These are phyloP conservation scores for Triplophysa siluroides DNA, from an alignment of 2,113 vertebrate species.

Conservation along the genomic window DNA sequence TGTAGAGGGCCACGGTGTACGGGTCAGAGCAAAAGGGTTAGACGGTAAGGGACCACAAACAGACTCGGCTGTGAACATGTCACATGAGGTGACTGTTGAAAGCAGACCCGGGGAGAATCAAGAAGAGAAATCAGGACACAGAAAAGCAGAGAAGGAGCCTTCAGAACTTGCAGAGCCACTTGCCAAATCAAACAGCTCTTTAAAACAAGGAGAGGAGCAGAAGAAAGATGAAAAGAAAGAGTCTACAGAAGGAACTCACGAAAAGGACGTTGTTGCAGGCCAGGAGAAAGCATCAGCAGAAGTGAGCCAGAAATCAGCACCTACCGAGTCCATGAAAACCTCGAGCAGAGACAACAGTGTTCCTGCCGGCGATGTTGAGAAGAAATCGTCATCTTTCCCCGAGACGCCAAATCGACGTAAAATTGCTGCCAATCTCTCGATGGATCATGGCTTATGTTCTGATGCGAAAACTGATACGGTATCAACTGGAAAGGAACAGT, in stretches of 20 bases:
- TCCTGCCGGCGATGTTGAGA: constrained; percentile 49
- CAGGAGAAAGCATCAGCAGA: constrained; percentile 60
- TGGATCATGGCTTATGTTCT: constrained; percentile 42
- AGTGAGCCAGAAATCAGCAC: constrained; percentile 47
- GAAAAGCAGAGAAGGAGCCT: constrained; percentile 49
- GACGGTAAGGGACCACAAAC: constrained; percentile 59
- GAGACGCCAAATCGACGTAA: constrained; percentile 67
- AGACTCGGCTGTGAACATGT: constrained; percentile 66
- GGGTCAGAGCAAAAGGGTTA: constrained; percentile 58
- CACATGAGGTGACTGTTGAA: constrained; percentile 74
- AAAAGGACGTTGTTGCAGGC: constrained; percentile 60
- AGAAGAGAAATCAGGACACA: constrained; percentile 46
- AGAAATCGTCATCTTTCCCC: constrained; percentile 57
- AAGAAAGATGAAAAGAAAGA: constrained; percentile 56
- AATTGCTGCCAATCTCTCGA: constrained; percentile 66
- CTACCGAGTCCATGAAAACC: constrained; percentile 50
- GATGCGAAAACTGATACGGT: constrained; percentile 29
- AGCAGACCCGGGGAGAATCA: constrained; percentile 52
- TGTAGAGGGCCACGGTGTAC: constrained; percentile 59
- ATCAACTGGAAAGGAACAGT: constrained; percentile 55
- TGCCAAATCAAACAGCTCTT: constrained; percentile 46
- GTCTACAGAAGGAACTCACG: constrained; percentile 54
- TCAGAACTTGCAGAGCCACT: constrained; percentile 60
- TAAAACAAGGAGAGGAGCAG: constrained; percentile 53
- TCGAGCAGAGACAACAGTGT: constrained; percentile 45